Evolutionary conservation across 2,888 invertebrate genomes (phyloP).

Genomic region (Barypeithes pellucidus): DNA sequence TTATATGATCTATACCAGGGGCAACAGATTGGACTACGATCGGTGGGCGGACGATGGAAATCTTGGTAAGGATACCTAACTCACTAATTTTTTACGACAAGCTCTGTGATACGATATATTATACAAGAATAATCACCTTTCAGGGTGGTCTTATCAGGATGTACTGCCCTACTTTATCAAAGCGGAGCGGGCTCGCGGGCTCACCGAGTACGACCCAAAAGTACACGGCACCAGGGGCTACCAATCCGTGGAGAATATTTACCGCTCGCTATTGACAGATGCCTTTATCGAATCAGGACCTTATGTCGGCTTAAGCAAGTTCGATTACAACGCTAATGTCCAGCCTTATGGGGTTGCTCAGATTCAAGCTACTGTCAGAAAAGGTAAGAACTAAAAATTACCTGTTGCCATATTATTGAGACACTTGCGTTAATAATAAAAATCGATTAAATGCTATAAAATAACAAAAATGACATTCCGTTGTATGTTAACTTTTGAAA

Average conservation of each 20-base stretch:
- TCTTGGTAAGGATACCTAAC: conserved; percentile 63
- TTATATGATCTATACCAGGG: conserved; percentile 93
- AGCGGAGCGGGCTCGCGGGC: conserved; percentile 72
- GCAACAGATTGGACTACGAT: conserved; percentile 89
- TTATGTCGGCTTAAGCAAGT: conserved; percentile 67
- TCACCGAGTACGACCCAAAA: conserved; percentile 71
- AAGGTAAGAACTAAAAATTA: conserved; percentile 47
- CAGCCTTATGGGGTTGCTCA: conserved; percentile 67
- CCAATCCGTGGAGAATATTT: conserved; percentile 76
- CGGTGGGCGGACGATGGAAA: conserved; percentile 85
- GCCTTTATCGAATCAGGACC: conserved; percentile 65
- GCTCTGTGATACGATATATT: too few species aligned
- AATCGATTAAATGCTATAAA: too few species aligned
- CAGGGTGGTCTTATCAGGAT: conserved; percentile 78
- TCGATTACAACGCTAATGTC: conserved; percentile 69
- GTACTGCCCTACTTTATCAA: conserved; percentile 84
- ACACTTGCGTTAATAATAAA: too few species aligned
- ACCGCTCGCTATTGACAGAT: conserved; percentile 68
- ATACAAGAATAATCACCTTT: background rate
- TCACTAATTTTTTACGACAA: too few species aligned
- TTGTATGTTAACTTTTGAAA: too few species aligned
- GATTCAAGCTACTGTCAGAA: conserved; percentile 69
- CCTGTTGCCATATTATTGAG: too few species aligned
- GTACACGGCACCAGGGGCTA: conserved; percentile 78
- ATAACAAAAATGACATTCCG: too few species aligned